Base-by-base conservation (phyloP, 2,888 invertebrate species). In the Octodonta nipae region DNA sequence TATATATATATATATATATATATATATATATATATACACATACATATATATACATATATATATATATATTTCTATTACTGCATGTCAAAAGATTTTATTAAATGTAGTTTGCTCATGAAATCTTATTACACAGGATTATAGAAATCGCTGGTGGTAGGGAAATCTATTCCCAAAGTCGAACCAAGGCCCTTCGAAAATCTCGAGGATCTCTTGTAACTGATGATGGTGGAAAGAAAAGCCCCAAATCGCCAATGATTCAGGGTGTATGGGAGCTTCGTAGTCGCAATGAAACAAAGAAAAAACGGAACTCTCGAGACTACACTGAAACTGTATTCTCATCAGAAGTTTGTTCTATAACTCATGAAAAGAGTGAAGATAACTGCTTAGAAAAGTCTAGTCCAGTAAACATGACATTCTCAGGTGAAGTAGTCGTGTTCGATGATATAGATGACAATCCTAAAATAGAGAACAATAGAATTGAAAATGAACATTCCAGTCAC, bases 361-460 rank as follows among this genome's bases (percentile, higher is more conserved):
- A 55, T 38, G 48, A 50, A 37, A 51, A 58, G 34, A 45, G 42
- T 39, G 51, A 50, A 32, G 42, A 45, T 32, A 37, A 57, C 51
- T 28, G 56, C 50, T 32, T 59, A 55, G 54, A 62, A 54, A 37
- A 41, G 36, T 61, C 67, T 45, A 71, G 69, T 50, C 68, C 71
- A 27, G 68, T 72, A 50, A 70, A 71, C 28, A 75, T 80, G 40
- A 74, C 75, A 31, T 79, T 50, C 44, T 51, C 79, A 37, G 80
- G 77, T 12, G 86, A 81, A 56, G 80, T 84, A 29, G 82, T 85
- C 46, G 85, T 83, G 31, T 86, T 88, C 52, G 86, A 88, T 55
- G 86, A 87, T 58, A 79, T 80, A 39, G 81, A 78, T 42, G 87
- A 87, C 50, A 78, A 75, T 51, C 83, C 83, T 82, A 78, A 79